phyloP scores from a whole-genome alignment of 2,113 vertebrate species.

The Oncorhynchus kisutch region DNA sequence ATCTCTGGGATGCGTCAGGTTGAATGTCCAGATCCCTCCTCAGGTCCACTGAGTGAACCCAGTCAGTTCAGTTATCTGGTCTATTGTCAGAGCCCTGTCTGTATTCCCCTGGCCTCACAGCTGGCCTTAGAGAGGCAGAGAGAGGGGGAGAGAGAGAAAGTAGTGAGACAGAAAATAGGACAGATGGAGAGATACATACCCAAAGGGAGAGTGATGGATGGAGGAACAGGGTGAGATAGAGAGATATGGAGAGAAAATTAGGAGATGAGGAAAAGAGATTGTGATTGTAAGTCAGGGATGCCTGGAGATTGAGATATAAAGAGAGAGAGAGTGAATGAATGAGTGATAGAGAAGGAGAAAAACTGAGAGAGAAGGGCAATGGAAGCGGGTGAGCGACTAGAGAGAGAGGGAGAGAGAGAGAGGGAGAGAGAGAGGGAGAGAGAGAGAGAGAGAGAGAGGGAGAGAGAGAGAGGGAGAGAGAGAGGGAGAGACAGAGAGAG shows the following conservation, averaged over 20 bases:
- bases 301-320: neutral
- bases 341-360: neutral
- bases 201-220: neutral
- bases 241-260: slow-evolving; percentile 29
- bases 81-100: too few species aligned
- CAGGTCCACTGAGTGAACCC: too few species aligned
- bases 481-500: neutral
- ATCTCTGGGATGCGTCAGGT: neutral
- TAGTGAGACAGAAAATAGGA: neutral
- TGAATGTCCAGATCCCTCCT: too few species aligned
- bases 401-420: neutral
- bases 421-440: neutral
- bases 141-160: neutral
- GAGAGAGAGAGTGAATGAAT: too few species aligned
- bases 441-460: slow-evolving; percentile 10
- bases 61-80: too few species aligned
- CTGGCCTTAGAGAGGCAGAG: neutral
- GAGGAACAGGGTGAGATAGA: neutral
- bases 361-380: neutral
- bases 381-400: too few species aligned
- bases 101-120: too few species aligned
- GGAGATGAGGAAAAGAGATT: slow-evolving; percentile 19
- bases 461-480: neutral
- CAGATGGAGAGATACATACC: neutral
- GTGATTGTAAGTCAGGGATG: slow-evolving; percentile 32